Conservation (phyloP, 2,797 vertebrate species). For the Antrozous pallidus region DNA sequence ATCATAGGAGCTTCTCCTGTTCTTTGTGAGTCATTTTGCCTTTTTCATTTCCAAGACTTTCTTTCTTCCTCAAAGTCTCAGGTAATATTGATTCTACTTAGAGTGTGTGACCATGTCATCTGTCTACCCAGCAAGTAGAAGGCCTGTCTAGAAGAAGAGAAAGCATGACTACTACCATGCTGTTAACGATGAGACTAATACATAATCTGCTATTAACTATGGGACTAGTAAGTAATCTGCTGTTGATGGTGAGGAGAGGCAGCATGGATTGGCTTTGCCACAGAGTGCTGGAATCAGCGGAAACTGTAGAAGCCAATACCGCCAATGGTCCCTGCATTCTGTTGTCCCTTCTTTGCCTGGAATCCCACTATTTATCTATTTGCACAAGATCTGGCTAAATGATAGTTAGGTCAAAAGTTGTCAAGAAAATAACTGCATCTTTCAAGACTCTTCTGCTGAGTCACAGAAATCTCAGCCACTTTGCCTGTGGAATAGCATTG, state of each 20-base stretch:
- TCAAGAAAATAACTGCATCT: not conserved
- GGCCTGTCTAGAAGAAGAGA: not conserved
- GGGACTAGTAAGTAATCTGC: too few relatives aligned
- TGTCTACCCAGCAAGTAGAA: not conserved
- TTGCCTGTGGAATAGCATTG: constrained; percentile 26
- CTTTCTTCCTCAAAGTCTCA: not conserved
- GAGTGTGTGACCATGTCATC: not conserved
- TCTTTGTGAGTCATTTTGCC: not conserved
- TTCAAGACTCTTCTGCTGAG: constrained; percentile 54
- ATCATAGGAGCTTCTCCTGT: not conserved
- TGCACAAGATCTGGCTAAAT: not conserved
- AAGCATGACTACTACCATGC: not conserved
- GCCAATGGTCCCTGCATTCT: not conserved
- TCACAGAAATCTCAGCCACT: constrained; percentile 4
- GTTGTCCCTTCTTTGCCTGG: not conserved
- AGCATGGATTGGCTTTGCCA: not conserved
- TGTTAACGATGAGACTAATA: not conserved
- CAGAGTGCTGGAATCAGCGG: not conserved
- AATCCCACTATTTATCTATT: not conserved
- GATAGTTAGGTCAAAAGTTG: not conserved
- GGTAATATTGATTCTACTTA: not conserved
- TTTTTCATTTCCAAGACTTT: not conserved
- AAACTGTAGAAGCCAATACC: not conserved
- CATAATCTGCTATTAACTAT: not conserved
- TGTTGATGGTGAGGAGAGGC: not conserved